Evolutionary conservation across 2,113 vertebrate species (phyloP), one percentile per base, ranked within the genome.

Genomic region (Corvus moneduloides): DNA sequence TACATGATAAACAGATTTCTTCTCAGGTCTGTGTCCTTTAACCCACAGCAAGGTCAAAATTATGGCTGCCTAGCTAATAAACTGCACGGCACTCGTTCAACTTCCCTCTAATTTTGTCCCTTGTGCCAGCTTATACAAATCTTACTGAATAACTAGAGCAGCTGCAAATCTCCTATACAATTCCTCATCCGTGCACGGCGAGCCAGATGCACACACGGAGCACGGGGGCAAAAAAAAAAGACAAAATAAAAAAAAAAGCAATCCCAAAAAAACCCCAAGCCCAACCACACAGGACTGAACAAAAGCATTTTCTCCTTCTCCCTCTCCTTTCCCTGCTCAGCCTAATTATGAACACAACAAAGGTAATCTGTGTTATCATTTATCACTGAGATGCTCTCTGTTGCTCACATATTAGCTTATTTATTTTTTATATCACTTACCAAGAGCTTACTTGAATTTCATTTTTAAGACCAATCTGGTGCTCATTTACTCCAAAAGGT

Each of bases 1-100:
- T 63, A 93, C 97, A 95, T 98, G 98, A 98, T 98, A 97, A 98
- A 98, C 98, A 98, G 97, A 98, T 97, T 98, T 97, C 97, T 98
- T 95, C 93, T 97, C 96, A 96, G 97, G 97, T 98, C 96, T 93
- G 94, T 90, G 98, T 98, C 98, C 98, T 98, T 98, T 98, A 98
- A 98, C 98, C 98, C 95, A 96, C 96, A 95, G 95, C 98, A 98
- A 98, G 98, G 98, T 98, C 98, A 96, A 84, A 95, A 97, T 83
- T 92, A 95, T 79, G 97, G 97, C 98, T 95, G 97, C 97, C 97
- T 63, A 49, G 94, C 96, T 97, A 91, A 97, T 96, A 97, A 84
- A 94, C 83, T 6, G 32, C 73, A 54, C 11, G 4, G 78, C 48
- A 48, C 96, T 54, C 76, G 15, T 83, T 79, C 80, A 71, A 79